These are phyloP conservation scores for Ornithoptera alexandrae DNA, from an alignment of 2,888 invertebrate species.

Conservation along the genomic window DNA sequence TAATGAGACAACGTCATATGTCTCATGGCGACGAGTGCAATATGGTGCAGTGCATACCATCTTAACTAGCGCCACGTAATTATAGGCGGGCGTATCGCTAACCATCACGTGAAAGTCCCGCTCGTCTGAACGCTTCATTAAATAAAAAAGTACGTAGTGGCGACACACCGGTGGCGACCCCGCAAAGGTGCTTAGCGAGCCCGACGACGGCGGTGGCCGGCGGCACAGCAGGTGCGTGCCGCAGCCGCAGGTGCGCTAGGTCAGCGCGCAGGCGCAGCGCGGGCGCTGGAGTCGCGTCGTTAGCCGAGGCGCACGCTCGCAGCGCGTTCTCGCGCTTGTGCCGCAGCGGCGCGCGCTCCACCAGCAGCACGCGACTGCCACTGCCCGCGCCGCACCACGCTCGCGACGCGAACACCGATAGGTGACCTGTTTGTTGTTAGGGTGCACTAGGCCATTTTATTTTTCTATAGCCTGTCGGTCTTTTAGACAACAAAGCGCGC, in stretches of 20 bases:
- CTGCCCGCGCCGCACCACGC: conserved; percentile 71
- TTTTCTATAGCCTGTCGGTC: too few relatives aligned
- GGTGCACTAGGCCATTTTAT: too few relatives aligned
- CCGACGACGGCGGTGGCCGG: conserved; percentile 81
- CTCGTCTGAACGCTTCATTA: too few relatives aligned
- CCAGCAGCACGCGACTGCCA: conserved; percentile 82
- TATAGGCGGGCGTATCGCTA: too few relatives aligned
- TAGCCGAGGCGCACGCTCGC: conserved; percentile 27
- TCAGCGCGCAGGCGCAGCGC: conserved; percentile 86
- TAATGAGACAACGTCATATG: too few relatives aligned
- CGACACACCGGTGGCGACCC: conserved; percentile 87
- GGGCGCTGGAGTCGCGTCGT: not conserved
- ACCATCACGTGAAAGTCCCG: too few relatives aligned
- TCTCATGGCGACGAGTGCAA: too few relatives aligned
- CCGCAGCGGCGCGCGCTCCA: conserved; percentile 90
- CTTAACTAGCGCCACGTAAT: too few relatives aligned
- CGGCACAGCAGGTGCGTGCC: conserved; percentile 59
- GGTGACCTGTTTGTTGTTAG: conserved; percentile 77
- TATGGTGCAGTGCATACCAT: too few relatives aligned
- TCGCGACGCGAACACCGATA: conserved; percentile 88
- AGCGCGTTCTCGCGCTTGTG: conserved; percentile 85
- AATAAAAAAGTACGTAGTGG: too few relatives aligned
- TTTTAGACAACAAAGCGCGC: too few relatives aligned
- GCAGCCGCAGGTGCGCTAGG: conserved; percentile 87
- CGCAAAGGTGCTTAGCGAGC: conserved; percentile 93